Percentiles rank a stretch among this genome's conserved stretches.
Conservation (phyloP, 2,888 invertebrate genomes). For the Monochamus alternatus region DNA sequence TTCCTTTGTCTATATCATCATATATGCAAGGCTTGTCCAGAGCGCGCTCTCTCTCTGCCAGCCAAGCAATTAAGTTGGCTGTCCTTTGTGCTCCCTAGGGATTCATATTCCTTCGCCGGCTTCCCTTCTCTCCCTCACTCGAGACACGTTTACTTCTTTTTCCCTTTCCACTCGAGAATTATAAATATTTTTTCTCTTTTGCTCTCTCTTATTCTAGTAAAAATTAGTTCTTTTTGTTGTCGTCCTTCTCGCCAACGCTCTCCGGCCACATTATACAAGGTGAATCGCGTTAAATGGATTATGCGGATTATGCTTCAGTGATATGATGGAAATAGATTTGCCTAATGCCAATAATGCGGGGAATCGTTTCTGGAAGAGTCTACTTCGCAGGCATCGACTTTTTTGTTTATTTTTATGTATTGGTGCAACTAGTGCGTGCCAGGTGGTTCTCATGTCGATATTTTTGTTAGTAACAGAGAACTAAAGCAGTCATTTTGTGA, state of each 20-base stretch:
- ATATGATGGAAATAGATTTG: constrained; percentile 3
- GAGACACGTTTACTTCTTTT: constrained; percentile 60
- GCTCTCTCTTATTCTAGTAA: constrained; percentile 57
- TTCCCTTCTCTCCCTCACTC: constrained; percentile 51
- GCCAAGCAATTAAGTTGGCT: constrained; percentile 66
- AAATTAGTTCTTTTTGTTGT: constrained; percentile 64
- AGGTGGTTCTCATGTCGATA: too few species aligned
- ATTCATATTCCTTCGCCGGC: constrained; percentile 66
- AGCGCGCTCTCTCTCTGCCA: constrained; percentile 55
- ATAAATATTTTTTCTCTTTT: constrained; percentile 68
- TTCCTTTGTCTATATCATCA: constrained; percentile 72
- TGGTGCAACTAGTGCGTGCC: too few species aligned
- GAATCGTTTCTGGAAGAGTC: neutral
- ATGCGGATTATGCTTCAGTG: neutral
- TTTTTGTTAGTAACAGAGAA: too few species aligned
- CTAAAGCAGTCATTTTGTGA: too few species aligned
- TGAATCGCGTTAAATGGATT: constrained; percentile 13
- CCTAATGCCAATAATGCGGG: neutral
- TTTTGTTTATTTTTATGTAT: neutral
- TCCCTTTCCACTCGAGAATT: constrained; percentile 67
- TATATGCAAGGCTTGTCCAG: constrained; percentile 71
- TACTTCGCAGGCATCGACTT: neutral
- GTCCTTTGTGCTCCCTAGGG: constrained; percentile 66
- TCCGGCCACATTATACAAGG: constrained; percentile 40
- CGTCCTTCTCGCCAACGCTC: constrained; percentile 39